Evolutionary conservation across 2,797 vertebrate species (phyloP).

Genomic region (Takifugu ocellatus): DNA sequence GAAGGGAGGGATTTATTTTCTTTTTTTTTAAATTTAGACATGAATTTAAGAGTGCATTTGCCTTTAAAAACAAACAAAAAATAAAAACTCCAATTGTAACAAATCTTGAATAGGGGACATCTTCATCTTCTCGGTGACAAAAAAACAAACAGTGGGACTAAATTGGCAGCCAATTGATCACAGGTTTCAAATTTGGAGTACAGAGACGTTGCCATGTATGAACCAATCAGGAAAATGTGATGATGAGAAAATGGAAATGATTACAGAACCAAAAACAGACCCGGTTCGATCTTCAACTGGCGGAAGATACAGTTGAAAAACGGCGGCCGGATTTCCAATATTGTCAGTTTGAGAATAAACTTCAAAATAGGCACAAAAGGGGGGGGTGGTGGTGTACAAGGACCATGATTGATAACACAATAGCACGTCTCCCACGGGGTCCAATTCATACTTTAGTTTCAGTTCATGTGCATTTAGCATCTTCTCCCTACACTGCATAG

Average conservation of each 20-base stretch:
- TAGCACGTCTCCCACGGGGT: conserved; percentile 60
- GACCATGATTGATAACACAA: conserved; percentile 41
- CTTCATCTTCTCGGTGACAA: conserved; percentile 55
- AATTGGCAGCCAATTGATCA: conserved; percentile 73
- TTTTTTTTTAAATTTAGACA: conserved; percentile 51
- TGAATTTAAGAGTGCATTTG: conserved; percentile 46
- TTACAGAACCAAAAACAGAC: not conserved
- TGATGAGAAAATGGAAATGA: conserved; percentile 3
- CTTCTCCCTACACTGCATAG: conserved; percentile 77
- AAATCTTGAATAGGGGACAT: conserved; percentile 53
- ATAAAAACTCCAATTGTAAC: conserved; percentile 50
- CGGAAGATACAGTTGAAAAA: conserved; percentile 69
- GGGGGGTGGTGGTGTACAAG: conserved; percentile 15
- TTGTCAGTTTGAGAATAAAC: conserved; percentile 26
- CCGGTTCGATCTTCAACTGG: conserved; percentile 48
- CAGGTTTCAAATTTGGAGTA: conserved; percentile 49
- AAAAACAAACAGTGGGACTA: conserved; percentile 38
- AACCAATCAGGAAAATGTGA: conserved; percentile 26
- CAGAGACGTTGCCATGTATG: conserved; percentile 62
- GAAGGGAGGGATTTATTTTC: conserved; percentile 68
- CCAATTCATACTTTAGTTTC: conserved; percentile 48
- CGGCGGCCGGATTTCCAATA: conserved; percentile 36
- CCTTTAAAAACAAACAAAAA: not conserved
- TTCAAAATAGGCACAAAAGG: conserved; percentile 61
- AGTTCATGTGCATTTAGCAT: conserved; percentile 62